phyloP scores from a whole-genome alignment of 2,888 invertebrate species.

The Drosophila meridiana region DNA sequence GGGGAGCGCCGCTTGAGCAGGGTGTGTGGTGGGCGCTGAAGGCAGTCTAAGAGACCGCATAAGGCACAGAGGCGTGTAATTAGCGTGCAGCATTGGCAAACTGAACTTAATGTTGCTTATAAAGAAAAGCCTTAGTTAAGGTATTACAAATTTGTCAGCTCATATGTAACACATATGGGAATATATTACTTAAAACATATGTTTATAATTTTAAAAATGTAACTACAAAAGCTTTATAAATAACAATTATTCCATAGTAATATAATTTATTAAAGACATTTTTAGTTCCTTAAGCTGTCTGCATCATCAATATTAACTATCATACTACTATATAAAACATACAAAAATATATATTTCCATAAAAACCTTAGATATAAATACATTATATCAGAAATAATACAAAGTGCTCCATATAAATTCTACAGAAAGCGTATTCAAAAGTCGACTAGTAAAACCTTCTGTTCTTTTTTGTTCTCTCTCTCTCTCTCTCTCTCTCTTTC shows the following conservation, averaged over 20 bases:
- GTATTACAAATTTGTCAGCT: background rate
- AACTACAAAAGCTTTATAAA: background rate
- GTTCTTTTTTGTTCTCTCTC: constrained; percentile 2
- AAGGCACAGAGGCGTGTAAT: constrained; percentile 78
- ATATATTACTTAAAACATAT: background rate
- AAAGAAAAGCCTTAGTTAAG: background rate
- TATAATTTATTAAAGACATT: too few relatives aligned
- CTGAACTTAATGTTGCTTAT: constrained; percentile 39
- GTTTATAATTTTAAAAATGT: background rate
- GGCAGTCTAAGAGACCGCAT: constrained; percentile 63
- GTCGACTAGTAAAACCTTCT: background rate
- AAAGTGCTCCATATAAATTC: background rate
- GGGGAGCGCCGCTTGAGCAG: background rate
- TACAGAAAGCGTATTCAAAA: background rate
- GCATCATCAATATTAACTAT: background rate
- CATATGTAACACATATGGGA: background rate
- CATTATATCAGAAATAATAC: background rate
- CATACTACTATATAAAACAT: background rate
- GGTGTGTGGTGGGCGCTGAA: background rate
- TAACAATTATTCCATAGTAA: background rate
- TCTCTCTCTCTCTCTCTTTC: background rate
- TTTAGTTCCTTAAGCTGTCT: background rate
- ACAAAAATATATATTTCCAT: background rate
- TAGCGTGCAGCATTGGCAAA: constrained; percentile 78
- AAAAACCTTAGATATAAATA: background rate